Percentiles rank a stretch among this genome's conserved stretches.
These are phyloP conservation scores for Agapostemon virescens DNA, from an alignment of 2,888 invertebrate genomes.

Conservation along the genomic window DNA sequence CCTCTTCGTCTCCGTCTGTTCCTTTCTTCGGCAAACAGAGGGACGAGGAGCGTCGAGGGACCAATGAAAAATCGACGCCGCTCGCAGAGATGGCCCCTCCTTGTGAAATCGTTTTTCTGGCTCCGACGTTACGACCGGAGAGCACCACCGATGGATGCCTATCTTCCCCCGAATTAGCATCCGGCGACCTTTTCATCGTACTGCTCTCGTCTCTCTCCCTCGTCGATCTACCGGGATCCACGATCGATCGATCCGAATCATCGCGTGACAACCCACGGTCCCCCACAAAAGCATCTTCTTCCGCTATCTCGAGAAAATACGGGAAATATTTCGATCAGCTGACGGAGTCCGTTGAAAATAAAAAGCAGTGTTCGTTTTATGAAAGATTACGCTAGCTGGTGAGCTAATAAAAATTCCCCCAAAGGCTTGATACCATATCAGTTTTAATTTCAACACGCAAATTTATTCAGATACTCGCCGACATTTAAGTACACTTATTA, in stretches of 20 bases:
- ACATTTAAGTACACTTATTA: no score
- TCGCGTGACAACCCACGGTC: slow-evolving; percentile 40
- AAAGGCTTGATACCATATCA: no score
- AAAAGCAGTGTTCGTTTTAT: no score
- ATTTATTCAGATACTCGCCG: no score
- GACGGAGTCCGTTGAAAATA: no score
- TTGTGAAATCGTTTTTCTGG: slow-evolving; percentile 55
- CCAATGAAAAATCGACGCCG: slow-evolving; percentile 44
- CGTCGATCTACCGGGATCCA: slow-evolving; percentile 43
- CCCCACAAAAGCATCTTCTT: not conserved
- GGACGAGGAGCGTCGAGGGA: not conserved
- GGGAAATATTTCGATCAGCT: not conserved
- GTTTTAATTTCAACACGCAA: no score
- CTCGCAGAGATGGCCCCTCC: slow-evolving; percentile 7
- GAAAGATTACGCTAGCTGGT: no score
- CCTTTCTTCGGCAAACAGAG: slow-evolving; percentile 9
- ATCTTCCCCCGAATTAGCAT: slow-evolving; percentile 63
- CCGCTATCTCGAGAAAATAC: not conserved
- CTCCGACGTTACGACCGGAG: slow-evolving; percentile 39
- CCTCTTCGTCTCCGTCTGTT: slow-evolving; percentile 31
- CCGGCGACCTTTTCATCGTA: slow-evolving; percentile 62
- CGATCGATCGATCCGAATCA: slow-evolving; percentile 41
- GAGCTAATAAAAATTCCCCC: no score
- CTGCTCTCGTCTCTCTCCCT: slow-evolving; percentile 47
- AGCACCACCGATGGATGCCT: slow-evolving; percentile 42